Evolutionary conservation across 2,797 vertebrate species (phyloP), one percentile per base, ranked within the genome.

Genomic region (Oryzias sinensis): DNA sequence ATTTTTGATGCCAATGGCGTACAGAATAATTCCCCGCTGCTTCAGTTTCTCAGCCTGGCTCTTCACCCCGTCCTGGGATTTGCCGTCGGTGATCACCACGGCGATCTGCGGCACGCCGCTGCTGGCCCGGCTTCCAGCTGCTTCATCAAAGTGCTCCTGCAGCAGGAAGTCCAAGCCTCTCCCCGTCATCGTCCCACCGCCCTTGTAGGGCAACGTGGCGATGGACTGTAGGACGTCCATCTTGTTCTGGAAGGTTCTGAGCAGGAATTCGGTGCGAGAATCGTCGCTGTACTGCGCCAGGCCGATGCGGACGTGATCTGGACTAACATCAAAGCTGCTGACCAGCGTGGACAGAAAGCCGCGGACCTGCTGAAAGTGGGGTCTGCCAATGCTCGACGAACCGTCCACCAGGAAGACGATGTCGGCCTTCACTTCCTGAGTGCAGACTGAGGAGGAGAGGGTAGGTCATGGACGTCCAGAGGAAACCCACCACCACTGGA

Each of bases 381-480:
- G 46, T 0, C 17, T 1, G 11, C 90, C 84, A 17, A 94, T 89
- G 78, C 88, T 94, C 87, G 80, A 88, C 0, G 91, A 94, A 9
- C 87, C 81, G 13, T 93, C 93, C 16, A 95, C 90, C 72, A 96
- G 62, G 80, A 97, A 94, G 57, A 95, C 73, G 0, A 94, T 76
- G 49, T 94, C 93, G 3, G 91, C 93, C 13, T 91, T 66, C 0
- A 88, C 88, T 68, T 90, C 88, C 78, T 93, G 85, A 6, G 76
- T 93, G 80, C 93, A 94, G 33, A 89, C 93, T 95, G 75, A 45
- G 33, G 62, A 40, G 43, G 53, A 55, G 55, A 46, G 18, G 14
- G 16, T 20, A 48, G 7, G 48, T 76, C 59, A 71, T 0, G 17
- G 48, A 49, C 20, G 43, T 42, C 16, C 59, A 33, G 6, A 56